Percentiles rank a stretch among this genome's conserved stretches.
phyloP scores from a whole-genome alignment of 2,888 invertebrate genomes.

The Melieria omissa region DNA sequence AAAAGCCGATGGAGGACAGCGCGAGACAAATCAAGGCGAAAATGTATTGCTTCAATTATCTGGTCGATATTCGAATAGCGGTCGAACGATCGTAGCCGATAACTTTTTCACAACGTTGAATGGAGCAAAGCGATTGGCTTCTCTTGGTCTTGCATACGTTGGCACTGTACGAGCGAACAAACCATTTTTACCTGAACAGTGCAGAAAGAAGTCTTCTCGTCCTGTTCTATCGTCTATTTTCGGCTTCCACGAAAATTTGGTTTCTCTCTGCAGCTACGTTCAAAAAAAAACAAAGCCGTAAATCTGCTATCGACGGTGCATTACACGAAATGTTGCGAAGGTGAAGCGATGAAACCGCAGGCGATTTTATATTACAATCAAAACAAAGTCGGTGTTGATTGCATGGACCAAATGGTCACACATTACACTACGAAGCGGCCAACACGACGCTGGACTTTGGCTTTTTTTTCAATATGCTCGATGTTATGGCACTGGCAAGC shows the following conservation, averaged over 20 bases:
- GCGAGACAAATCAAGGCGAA: constrained; percentile 42
- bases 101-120: constrained; percentile 18
- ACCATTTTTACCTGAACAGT: constrained; percentile 37
- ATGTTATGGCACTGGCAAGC: constrained; percentile 13
- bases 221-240: constrained; percentile 34
- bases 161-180: constrained; percentile 38
- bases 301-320: constrained; percentile 39
- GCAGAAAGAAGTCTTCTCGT: constrained; percentile 27
- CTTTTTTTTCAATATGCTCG: constrained; percentile 41
- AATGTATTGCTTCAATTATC: constrained; percentile 38
- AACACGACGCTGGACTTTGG: constrained; percentile 37
- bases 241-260: constrained; percentile 38
- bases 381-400: constrained; percentile 37
- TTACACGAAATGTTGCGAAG: constrained; percentile 33
- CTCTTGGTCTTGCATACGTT: constrained; percentile 35
- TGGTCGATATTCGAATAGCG: constrained; percentile 34
- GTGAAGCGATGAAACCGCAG: constrained; percentile 41
- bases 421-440: constrained; percentile 37
- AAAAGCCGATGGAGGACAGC: constrained; percentile 16
- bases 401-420: constrained; percentile 38
- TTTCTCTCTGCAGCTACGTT: constrained; percentile 33
- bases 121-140: too few relatives aligned
- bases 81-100: constrained; percentile 31
- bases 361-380: constrained; percentile 40
- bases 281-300: constrained; percentile 38